These are phyloP conservation scores for Progne subis DNA, from an alignment of 2,113 vertebrate genomes.

Conservation along the genomic window DNA sequence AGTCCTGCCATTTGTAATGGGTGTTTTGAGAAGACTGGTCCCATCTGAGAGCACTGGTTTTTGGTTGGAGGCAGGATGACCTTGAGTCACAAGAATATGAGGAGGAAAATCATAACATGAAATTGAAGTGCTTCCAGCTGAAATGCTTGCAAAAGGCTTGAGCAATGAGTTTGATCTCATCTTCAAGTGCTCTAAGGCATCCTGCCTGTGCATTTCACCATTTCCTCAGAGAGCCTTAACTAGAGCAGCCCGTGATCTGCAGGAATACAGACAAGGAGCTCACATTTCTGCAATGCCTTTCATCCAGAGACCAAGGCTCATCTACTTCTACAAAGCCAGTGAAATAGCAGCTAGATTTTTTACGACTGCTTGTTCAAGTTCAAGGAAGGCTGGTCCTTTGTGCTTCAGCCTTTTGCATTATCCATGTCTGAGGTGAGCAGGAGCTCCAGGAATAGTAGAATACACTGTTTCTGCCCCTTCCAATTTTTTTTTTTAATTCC, in stretches of 20 bases:
- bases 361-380: not conserved
- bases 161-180: not conserved
- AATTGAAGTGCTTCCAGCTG: not conserved
- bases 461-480: not conserved
- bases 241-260: not conserved
- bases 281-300: constrained; percentile 20
- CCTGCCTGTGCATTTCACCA: not conserved
- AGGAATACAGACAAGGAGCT: constrained; percentile 1
- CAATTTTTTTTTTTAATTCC: not conserved
- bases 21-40: not conserved
- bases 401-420: not conserved
- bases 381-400: not conserved
- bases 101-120: not conserved
- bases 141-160: not conserved
- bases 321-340: not conserved
- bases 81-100: not conserved
- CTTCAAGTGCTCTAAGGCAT: not conserved
- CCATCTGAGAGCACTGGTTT: not conserved
- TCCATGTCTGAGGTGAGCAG: not conserved
- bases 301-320: not conserved
- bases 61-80: not conserved
- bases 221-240: not conserved
- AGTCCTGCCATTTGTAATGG: not conserved
- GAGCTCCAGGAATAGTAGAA: not conserved
- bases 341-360: not conserved